Evolutionary conservation across 2,888 invertebrate genomes (phyloP).

Genomic region (Scaptodrosophila latifasciaeformis): DNA sequence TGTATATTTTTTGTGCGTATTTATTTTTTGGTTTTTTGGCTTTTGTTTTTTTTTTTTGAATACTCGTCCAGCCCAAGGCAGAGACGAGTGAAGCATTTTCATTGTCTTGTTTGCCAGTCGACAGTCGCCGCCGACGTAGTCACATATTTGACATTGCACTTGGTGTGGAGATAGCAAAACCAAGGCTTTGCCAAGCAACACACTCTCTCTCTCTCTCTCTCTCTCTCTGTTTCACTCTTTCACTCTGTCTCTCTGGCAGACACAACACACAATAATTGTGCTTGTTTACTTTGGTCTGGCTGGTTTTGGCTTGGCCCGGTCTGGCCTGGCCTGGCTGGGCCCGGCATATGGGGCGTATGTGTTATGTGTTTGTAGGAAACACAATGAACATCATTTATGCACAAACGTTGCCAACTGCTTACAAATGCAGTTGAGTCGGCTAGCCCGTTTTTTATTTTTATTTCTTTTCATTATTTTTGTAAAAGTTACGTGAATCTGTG

Average conservation of each 20-base stretch:
- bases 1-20: conserved; percentile 44
- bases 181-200: conserved; percentile 35
- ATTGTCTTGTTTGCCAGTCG: conserved; percentile 61
- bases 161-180: conserved; percentile 57
- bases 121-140: conserved; percentile 18
- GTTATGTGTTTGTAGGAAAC: conserved; percentile 41
- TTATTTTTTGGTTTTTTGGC: conserved; percentile 58
- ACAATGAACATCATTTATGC: conserved; percentile 61
- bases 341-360: conserved; percentile 51
- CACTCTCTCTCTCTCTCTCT: conserved; percentile 12
- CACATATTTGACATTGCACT: conserved; percentile 66
- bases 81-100: conserved; percentile 51
- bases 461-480: background rate
- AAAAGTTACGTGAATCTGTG: background rate
- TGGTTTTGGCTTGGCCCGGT: conserved; percentile 20
- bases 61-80: conserved; percentile 29
- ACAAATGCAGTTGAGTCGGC: conserved; percentile 48
- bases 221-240: no score
- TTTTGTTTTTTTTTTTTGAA: no score
- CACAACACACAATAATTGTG: conserved; percentile 50
- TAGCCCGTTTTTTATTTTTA: conserved; percentile 1
- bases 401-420: conserved; percentile 62
- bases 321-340: no score
- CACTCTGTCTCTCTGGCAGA: no score
- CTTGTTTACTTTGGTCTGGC: conserved; percentile 52